Evolutionary conservation across 2,888 invertebrate species (phyloP), one percentile per base, ranked within the genome.

Genomic region (Galerucella calmariensis): DNA sequence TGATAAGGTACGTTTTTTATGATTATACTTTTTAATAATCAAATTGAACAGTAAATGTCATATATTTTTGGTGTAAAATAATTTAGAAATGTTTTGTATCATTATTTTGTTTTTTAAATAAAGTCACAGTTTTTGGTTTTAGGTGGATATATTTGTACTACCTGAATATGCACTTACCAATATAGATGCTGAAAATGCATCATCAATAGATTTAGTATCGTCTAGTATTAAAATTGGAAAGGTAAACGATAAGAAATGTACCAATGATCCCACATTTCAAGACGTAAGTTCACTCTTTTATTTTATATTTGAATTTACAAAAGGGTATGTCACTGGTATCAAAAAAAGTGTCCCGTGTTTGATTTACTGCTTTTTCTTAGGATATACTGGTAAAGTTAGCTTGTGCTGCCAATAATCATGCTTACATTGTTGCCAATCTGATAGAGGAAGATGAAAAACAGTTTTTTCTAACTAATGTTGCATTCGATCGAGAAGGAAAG

Each of bases 71-170:
- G 35, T 35, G 27, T 27, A 27, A 27, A 27, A 27, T 27, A 27
- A 27, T 27, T 27, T 27, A 27, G 27, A 27, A 27, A 27, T 27
- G 27, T 27, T 27, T 27, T n/a, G 27, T 27, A 27, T 27, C 27
- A 62, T 62, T 62, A 6, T 27, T 46, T 46, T 11, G 10, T 11
- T 11, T 11, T 46, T 5, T 46, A 46, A 10, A 10, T 46, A 10
- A 46, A 46, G 2, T 46, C 12, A 11, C 2, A 46, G 12, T 10
- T 46, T 11, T 46, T 46, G 58, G 20, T 74, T 74, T 68, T 51
- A 77, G 76, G 72, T 67, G 8, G 76, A 77, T 62, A 77, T 77
- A 53, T 11, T 77, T 53, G 70, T 77, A 14, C 74, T 77, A 20
- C 76, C 76, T 16, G 76, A 77, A 74, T 67, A 73, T 61, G 76